A percentile compares a stretch with the other conserved stretches of the same genome.
Evolutionary conservation across 1,140 invertebrate species (phyloP).

Genomic region (Caerostris extrusa): DNA sequence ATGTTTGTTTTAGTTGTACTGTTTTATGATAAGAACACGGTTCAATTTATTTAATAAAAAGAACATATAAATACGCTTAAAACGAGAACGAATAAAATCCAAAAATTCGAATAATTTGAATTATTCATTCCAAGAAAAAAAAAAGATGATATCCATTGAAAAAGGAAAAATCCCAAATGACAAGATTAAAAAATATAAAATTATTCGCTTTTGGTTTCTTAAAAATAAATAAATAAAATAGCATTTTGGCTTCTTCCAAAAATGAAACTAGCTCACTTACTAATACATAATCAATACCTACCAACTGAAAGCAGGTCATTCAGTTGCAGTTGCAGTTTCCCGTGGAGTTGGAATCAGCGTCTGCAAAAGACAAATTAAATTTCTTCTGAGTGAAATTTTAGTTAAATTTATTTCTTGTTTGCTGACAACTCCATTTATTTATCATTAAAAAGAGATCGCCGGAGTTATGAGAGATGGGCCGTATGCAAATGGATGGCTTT

Average conservation of each 20-base stretch:
- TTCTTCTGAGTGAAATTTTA: not conserved
- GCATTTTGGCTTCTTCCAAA: not conserved
- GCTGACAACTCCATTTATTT: not conserved
- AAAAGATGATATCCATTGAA: too few relatives aligned
- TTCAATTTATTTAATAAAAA: too few relatives aligned
- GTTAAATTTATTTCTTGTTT: constrained; percentile 1
- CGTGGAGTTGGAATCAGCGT: not conserved
- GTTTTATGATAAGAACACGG: too few relatives aligned
- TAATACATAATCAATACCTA: constrained; percentile 14
- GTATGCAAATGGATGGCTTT: not conserved
- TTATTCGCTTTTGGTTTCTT: constrained; percentile 4
- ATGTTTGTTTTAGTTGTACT: too few relatives aligned
- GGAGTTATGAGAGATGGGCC: not conserved
- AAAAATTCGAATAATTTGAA: too few relatives aligned
- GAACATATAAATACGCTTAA: too few relatives aligned
- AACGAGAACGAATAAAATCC: too few relatives aligned
- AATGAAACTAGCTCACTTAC: not conserved
- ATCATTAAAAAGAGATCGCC: not conserved
- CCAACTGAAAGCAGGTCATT: not conserved
- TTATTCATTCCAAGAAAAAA: too few relatives aligned
- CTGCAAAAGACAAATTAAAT: not conserved
- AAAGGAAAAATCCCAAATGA: not conserved
- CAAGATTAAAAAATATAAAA: not conserved
- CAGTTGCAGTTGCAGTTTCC: not conserved
- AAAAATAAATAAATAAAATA: constrained; percentile 15